Percentiles rank a stretch among this genome's conserved stretches.
Evolutionary conservation across 2,888 invertebrate species (phyloP).

Genomic region (Scrobipalpa costella): DNA sequence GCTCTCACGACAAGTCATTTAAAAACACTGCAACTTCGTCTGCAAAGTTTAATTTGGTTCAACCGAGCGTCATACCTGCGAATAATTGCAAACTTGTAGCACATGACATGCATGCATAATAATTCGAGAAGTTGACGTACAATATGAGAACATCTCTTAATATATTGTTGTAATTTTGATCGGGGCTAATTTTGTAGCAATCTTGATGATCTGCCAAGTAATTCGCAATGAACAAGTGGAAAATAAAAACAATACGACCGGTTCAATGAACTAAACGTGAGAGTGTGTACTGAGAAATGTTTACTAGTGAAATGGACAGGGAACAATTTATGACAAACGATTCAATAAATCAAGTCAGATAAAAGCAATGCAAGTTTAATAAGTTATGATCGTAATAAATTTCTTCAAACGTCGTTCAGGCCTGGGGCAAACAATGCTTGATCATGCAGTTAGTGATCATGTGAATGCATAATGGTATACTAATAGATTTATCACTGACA

Average conservation of each 20-base stretch:
- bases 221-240: constrained; percentile 37
- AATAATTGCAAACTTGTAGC: constrained; percentile 15
- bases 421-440: constrained; percentile 42
- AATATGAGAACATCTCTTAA: constrained; percentile 24
- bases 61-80: constrained; percentile 21
- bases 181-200: constrained; percentile 43
- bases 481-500: constrained; percentile 23
- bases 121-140: neutral
- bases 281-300: constrained; percentile 36
- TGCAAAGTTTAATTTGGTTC: constrained; percentile 32
- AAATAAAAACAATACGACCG: constrained; percentile 44
- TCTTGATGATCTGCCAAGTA: constrained; percentile 56
- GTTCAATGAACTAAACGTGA: constrained; percentile 50
- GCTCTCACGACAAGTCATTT: constrained; percentile 31
- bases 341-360: constrained; percentile 41
- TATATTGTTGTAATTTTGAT: constrained; percentile 41
- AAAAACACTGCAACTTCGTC: constrained; percentile 33
- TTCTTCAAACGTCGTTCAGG: constrained; percentile 30
- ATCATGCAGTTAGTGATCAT: constrained; percentile 28
- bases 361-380: constrained; percentile 38
- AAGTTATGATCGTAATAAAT: constrained; percentile 50
- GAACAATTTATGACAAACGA: constrained; percentile 26
- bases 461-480: constrained; percentile 14
- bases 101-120: constrained; percentile 19
- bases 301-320: constrained; percentile 17